Base-by-base conservation (phyloP, 1,140 invertebrate genomes). In the Bombus confusus region DNA sequence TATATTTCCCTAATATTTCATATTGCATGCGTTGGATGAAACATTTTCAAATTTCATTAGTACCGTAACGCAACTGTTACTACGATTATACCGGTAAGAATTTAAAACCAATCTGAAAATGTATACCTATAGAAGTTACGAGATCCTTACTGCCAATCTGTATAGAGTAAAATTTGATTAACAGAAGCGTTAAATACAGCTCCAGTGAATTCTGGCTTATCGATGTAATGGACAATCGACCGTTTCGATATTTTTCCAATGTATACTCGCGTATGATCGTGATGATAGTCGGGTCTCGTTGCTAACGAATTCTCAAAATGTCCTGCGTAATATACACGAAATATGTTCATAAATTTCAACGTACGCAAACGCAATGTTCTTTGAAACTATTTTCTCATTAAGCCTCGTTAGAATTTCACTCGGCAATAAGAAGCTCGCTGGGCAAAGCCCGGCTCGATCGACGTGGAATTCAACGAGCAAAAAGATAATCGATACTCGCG, bases 401-500 rank as follows among this genome's bases (percentile, higher is more conserved):
- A 2, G 78, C 13, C 10, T 80, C 78, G 78, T 80, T 69, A 80
- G 43, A 69, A 69, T 69, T 80, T 80, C 78, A 39, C 34, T 18
- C 0, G 78, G 64, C 13, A 52, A n/a, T 78, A 78, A 78, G 59
- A 66, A 64, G 75, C 75, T 64, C 64, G 25, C 28, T 1, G 28
- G 9, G 64, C 64, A 12, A 68, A 69, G 64, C 43, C 6, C 31
- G 31, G 34, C 78, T 52, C 64, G 78, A 80, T 80, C 78, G 31
- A 37, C 22, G n/a, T 52, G 78, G 78, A 68, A 80, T 80, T 52
- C 64, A 52, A 18, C 78, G 78, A 69, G 64, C 71, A 74, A 83
- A 83, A 66, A 66, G 72, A 83, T 76, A 83, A 76, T 76, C 81
- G 81, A 83, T 85, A 79, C 52, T 47, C 43, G 72, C 57, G 31